These are phyloP conservation scores for Uloborus diversus DNA, from an alignment of 1,140 invertebrate species.

Conservation along the genomic window DNA sequence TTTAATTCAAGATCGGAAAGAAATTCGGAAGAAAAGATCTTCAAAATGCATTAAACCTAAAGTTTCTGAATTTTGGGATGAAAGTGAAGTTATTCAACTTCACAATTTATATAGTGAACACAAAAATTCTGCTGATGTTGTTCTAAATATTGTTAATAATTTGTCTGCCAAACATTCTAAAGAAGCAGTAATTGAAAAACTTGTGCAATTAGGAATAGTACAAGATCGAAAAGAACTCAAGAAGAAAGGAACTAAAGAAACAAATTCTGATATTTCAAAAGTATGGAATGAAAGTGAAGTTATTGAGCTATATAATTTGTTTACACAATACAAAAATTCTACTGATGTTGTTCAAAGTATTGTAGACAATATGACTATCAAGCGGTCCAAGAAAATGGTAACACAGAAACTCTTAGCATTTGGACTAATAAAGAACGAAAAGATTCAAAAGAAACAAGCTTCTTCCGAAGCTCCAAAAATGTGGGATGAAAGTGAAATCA, in stretches of 20 bases:
- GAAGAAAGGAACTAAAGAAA: not conserved
- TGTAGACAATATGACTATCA: slow-evolving; percentile 60
- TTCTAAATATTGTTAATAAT: slow-evolving; percentile 62
- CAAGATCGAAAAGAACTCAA: slow-evolving; percentile 62
- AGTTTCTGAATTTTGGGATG: slow-evolving; percentile 12
- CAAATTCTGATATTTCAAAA: not conserved
- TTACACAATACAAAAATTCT: slow-evolving; percentile 20
- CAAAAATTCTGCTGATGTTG: slow-evolving; percentile 60
- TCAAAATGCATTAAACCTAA: no score
- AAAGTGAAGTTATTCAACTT: slow-evolving; percentile 43
- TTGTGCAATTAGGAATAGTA: slow-evolving; percentile 63
- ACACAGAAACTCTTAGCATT: slow-evolving; percentile 64
- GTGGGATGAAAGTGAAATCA: not conserved
- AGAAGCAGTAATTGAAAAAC: slow-evolving; percentile 63
- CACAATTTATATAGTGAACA: slow-evolving; percentile 21
- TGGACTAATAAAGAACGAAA: slow-evolving; percentile 52
- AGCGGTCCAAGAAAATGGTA: slow-evolving; percentile 62
- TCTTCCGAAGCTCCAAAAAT: not conserved
- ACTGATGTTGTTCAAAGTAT: slow-evolving; percentile 64
- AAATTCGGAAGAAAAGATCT: slow-evolving; percentile 62
- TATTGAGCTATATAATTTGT: slow-evolving; percentile 23
- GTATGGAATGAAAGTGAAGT: not conserved
- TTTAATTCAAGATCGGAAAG: slow-evolving; percentile 62
- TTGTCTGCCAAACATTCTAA: slow-evolving; percentile 62
- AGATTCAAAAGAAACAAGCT: not conserved